A percentile compares a stretch with the other conserved stretches of the same genome.
phyloP scores from a whole-genome alignment of 2,888 invertebrate species.

The Oegoconia quadripuncta region DNA sequence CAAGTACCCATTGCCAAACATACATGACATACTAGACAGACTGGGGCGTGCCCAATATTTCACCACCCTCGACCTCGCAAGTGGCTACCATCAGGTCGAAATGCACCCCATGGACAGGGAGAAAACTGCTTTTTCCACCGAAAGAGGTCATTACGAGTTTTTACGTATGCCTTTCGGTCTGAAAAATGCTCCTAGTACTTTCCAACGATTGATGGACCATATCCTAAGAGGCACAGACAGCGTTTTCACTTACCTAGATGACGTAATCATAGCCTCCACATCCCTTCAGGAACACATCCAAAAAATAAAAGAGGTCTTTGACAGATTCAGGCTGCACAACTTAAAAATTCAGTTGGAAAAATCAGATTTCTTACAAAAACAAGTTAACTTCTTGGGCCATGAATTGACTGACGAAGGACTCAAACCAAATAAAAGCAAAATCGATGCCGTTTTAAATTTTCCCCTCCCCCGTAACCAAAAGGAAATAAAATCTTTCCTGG shows the following conservation, averaged over 20 bases:
- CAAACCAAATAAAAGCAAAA: constrained; percentile 22
- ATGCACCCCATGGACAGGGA: constrained; percentile 10
- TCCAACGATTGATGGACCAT: too few species aligned
- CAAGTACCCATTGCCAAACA: too few species aligned
- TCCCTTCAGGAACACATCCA: constrained; percentile 22
- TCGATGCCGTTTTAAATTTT: constrained; percentile 17
- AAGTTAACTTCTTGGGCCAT: constrained; percentile 22
- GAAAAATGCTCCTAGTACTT: constrained; percentile 48
- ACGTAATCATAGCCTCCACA: constrained; percentile 34
- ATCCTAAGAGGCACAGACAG: constrained; percentile 43
- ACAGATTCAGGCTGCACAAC: constrained; percentile 20
- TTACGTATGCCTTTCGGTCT: constrained; percentile 22
- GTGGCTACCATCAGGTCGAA: constrained; percentile 21
- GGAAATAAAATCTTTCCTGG: constrained; percentile 22
- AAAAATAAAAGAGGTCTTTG: constrained; percentile 22
- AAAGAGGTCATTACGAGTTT: constrained; percentile 22
- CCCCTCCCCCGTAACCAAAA: constrained; percentile 17
- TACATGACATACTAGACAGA: too few species aligned
- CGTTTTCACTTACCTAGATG: too few species aligned
- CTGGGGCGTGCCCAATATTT: too few species aligned
- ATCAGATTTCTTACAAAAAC: constrained; percentile 22
- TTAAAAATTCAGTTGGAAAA: constrained; percentile 25
- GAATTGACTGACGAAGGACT: constrained; percentile 17
- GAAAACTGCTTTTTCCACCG: constrained; percentile 20
- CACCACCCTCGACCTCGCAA: constrained; percentile 18